phyloP scores from a whole-genome alignment of 2,113 vertebrate genomes.

The Clarias batrachus region DNA sequence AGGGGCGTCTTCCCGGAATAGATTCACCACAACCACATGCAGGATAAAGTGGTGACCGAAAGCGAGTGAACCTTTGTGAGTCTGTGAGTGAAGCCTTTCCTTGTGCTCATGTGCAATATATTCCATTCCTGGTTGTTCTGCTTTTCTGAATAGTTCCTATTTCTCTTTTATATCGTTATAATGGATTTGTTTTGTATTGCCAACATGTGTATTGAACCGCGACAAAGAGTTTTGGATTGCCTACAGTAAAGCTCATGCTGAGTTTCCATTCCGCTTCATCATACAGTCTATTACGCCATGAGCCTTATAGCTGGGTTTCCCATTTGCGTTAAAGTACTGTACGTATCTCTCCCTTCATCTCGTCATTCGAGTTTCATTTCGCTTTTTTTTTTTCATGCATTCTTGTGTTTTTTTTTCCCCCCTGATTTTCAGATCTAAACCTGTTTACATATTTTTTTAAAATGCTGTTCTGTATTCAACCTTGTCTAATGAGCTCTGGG shows the following conservation, averaged over 20 bases:
- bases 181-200: neutral
- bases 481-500: neutral
- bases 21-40: neutral
- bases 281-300: neutral
- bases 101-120: neutral
- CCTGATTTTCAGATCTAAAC: neutral
- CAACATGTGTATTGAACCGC: neutral
- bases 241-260: neutral
- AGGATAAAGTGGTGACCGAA: neutral
- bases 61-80: neutral
- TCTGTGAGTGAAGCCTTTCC: neutral
- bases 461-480: neutral
- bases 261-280: neutral
- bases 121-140: neutral
- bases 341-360: neutral
- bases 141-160: no score
- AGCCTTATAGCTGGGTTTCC: neutral
- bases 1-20: neutral
- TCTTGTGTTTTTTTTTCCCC: neutral
- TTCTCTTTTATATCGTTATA: neutral
- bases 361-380: neutral
- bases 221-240: neutral
- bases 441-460: neutral
- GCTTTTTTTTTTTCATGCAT: neutral
- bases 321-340: neutral